A percentile compares a stretch with the other conserved stretches of the same genome.
Conservation (phyloP, 2,888 invertebrate species). For the Hyppa rectilinea region DNA sequence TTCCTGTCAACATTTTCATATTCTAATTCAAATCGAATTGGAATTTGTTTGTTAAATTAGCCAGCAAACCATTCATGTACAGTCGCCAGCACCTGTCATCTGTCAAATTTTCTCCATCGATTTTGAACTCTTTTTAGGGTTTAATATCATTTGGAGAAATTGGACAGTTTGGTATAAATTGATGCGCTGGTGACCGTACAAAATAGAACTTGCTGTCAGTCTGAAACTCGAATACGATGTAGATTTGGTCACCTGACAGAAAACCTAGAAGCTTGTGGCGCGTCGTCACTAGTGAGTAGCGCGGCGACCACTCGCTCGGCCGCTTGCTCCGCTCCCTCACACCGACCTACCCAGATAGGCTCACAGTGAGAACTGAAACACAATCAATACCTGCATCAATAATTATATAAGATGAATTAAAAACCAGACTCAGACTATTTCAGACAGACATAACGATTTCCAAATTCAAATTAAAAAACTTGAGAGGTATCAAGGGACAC, state of each 20-base stretch:
- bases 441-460: no score
- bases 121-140: no score
- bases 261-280: constrained; percentile 60
- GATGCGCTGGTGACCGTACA: no score
- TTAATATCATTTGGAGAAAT: no score
- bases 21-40: not conserved
- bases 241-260: constrained; percentile 72
- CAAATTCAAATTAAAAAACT: no score
- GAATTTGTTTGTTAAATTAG: no score
- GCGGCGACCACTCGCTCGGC: constrained; percentile 75
- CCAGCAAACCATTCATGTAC: no score
- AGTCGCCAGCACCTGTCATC: no score
- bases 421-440: not conserved
- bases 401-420: not conserved
- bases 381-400: not conserved
- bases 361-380: constrained; percentile 78
- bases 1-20: not conserved
- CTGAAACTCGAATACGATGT: not conserved
- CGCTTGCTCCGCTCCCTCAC: constrained; percentile 69
- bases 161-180: no score
- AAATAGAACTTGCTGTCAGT: not conserved
- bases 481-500: no score
- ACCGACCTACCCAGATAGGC: constrained; percentile 82
- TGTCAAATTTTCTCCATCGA: no score
- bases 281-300: constrained; percentile 69